A percentile compares a stretch with the other conserved stretches of the same genome.
These are phyloP conservation scores for Mixornis gularis DNA, from an alignment of 2,113 vertebrate genomes.

Conservation along the genomic window DNA sequence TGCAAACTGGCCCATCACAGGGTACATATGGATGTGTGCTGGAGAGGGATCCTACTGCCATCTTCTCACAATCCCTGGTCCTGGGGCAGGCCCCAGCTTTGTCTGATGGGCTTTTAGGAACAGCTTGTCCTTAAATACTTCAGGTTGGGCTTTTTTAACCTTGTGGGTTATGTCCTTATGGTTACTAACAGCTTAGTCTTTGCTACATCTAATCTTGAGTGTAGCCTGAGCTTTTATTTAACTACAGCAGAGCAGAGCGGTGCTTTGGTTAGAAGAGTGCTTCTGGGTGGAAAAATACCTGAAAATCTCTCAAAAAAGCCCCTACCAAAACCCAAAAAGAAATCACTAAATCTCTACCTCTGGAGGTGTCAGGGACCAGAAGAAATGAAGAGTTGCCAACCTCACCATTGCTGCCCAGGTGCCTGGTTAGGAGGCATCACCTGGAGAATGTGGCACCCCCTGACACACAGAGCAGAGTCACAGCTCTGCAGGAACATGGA, in stretches of 20 bases:
- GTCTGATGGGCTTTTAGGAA: neutral
- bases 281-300: accelerated
- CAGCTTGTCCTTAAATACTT: accelerated
- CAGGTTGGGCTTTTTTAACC: too few relatives aligned
- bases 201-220: neutral
- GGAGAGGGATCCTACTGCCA: neutral
- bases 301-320: accelerated
- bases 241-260: neutral
- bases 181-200: neutral
- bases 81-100: neutral
- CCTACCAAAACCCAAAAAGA: neutral
- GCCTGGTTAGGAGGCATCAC: neutral
- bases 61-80: accelerated
- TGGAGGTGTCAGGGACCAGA: neutral
- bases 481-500: neutral
- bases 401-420: neutral
- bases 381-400: neutral
- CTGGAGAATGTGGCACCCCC: neutral
- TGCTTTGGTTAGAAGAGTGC: neutral
- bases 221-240: neutral
- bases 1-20: accelerated
- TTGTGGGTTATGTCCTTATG: too few relatives aligned
- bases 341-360: neutral
- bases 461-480: neutral
- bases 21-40: accelerated